Percentiles rank a stretch among this genome's conserved stretches.
Evolutionary conservation across 2,888 invertebrate species (phyloP).

Genomic region (Apocheima hispidaria): DNA sequence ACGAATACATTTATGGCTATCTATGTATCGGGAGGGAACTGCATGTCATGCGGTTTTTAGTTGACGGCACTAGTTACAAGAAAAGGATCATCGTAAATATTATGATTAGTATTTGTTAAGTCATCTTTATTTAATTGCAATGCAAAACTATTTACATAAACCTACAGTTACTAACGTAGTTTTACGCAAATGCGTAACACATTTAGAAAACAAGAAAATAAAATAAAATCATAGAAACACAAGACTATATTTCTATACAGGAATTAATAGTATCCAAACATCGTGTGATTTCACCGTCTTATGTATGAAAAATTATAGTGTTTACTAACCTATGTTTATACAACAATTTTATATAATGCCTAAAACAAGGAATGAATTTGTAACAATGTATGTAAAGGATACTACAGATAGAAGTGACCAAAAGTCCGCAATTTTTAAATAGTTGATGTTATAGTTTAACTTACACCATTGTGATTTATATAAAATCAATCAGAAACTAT

Average conservation of each 20-base stretch:
- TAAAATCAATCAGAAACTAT: constrained; percentile 32
- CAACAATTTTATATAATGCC: constrained; percentile 69
- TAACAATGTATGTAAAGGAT: constrained; percentile 63
- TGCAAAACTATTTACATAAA: constrained; percentile 80
- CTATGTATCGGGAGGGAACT: background rate
- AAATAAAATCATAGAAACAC: constrained; percentile 63
- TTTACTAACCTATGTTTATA: constrained; percentile 54
- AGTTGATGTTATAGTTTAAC: constrained; percentile 36
- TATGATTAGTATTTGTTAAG: constrained; percentile 52
- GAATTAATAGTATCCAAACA: constrained; percentile 59
- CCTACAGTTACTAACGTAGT: constrained; percentile 65
- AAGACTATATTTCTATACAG: constrained; percentile 62
- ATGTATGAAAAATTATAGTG: constrained; percentile 51
- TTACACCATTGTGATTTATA: constrained; percentile 48
- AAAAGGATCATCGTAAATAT: too few relatives aligned
- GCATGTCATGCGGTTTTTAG: background rate
- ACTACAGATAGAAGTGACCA: constrained; percentile 47
- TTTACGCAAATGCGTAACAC: constrained; percentile 63
- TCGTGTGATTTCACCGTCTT: constrained; percentile 54
- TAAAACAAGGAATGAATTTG: constrained; percentile 80
- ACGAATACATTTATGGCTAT: background rate
- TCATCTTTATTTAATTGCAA: constrained; percentile 58
- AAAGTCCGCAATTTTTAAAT: constrained; percentile 28
- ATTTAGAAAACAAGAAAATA: constrained; percentile 47
- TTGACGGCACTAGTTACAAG: constrained; percentile 35